phyloP scores from a whole-genome alignment of 2,113 vertebrate genomes.

The Caracal caracal region DNA sequence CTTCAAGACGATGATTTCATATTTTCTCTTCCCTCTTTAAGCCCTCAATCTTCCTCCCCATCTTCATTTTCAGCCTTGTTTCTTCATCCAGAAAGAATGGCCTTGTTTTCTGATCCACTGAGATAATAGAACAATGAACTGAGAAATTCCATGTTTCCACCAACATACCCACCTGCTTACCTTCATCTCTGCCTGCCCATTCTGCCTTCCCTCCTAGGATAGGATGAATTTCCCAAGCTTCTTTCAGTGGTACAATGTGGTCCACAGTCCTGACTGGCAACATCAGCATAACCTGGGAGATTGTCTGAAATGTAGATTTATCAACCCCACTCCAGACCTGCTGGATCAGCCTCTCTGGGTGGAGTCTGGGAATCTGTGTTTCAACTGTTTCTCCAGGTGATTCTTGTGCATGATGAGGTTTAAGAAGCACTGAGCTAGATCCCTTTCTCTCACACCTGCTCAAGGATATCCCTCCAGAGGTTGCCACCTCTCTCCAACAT shows the following conservation, averaged over 20 bases:
- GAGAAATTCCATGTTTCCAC: too few species aligned
- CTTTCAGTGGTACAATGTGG: background rate
- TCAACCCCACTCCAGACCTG: background rate
- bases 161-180: accelerated
- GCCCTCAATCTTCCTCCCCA: background rate
- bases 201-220: background rate
- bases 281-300: background rate
- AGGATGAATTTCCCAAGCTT: background rate
- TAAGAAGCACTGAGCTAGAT: background rate
- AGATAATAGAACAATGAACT: background rate
- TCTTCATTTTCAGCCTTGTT: background rate
- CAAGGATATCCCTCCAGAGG: background rate
- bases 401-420: background rate
- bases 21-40: background rate
- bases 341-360: background rate
- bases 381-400: background rate
- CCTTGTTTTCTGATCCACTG: background rate
- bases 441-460: background rate
- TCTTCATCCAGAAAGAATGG: background rate
- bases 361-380: background rate
- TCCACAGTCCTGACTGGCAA: background rate
- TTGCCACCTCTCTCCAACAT: background rate
- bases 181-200: background rate
- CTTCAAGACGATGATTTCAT: background rate
- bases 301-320: background rate